A percentile compares a stretch with the other conserved stretches of the same genome.
Conservation (phyloP, 37 sponge, comb jelly and placozoan species). For the Petrosia ficiformis region DNA sequence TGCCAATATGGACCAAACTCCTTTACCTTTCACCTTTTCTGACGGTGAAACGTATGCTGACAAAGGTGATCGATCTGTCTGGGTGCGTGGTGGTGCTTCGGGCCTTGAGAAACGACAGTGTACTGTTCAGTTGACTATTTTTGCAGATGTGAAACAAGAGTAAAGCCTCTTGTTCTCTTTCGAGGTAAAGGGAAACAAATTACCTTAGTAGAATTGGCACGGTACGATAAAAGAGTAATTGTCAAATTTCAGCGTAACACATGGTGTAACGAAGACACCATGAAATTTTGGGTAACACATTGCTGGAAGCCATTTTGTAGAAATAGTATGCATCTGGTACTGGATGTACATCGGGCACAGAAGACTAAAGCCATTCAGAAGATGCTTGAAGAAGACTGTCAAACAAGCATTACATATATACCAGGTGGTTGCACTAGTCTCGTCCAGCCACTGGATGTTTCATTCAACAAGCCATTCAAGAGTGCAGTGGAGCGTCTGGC, state of each 20-base stretch:
- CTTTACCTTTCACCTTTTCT: constrained; percentile 45
- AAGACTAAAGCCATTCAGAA: constrained; percentile 12
- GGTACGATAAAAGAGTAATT: constrained; percentile 31
- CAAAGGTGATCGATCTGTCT: constrained; percentile 29
- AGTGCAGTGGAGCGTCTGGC: constrained; percentile 20
- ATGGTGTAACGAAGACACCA: constrained; percentile 42
- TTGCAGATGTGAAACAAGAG: constrained; percentile 54
- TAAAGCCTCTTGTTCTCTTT: constrained; percentile 40
- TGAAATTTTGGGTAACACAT: constrained; percentile 14
- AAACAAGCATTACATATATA: constrained; percentile 15
- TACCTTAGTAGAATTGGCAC: constrained; percentile 7
- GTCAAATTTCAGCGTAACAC: constrained; percentile 42
- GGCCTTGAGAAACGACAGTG: constrained; percentile 53
- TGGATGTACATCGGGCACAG: constrained; percentile 43
- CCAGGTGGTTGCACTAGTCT: constrained; percentile 56
- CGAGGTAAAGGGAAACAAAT: constrained; percentile 36
- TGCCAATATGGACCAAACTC: constrained; percentile 34
- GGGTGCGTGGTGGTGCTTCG: constrained; percentile 43
- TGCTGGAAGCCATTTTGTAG: constrained; percentile 5
- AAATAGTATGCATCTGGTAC: constrained; percentile 18
- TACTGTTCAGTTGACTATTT: constrained; percentile 39
- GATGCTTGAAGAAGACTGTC: constrained; percentile 9
- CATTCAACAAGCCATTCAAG: constrained; percentile 44
- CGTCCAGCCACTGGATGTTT: constrained; percentile 52
- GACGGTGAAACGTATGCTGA: constrained; percentile 26